These are phyloP conservation scores for Xenopus borealis DNA, from an alignment of 2,113 vertebrate species.

Conservation along the genomic window DNA sequence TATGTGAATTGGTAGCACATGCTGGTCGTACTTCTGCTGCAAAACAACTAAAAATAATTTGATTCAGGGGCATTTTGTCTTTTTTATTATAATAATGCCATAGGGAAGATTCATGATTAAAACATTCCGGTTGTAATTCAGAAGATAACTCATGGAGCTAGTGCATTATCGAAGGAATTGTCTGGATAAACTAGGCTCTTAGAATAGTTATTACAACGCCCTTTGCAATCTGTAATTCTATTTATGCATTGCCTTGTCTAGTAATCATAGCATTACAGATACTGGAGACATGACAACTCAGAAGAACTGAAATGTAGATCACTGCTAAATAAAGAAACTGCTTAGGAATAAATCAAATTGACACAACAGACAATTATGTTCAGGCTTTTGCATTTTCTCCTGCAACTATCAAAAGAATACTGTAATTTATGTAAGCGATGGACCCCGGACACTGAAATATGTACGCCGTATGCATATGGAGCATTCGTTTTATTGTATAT, in stretches of 20 bases:
- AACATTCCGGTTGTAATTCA: constrained; percentile 52
- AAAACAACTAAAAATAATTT: constrained; percentile 53
- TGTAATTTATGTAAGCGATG: constrained; percentile 19
- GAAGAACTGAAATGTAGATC: constrained; percentile 52
- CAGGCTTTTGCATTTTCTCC: background rate
- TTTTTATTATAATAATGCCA: constrained; percentile 66
- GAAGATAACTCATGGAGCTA: constrained; percentile 63
- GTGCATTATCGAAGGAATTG: constrained; percentile 55
- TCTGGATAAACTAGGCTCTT: constrained; percentile 60
- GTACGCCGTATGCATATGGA: constrained; percentile 27
- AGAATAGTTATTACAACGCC: constrained; percentile 60
- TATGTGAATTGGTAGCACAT: constrained; percentile 28
- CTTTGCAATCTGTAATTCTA: constrained; percentile 65
- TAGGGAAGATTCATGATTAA: constrained; percentile 53
- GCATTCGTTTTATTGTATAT: constrained; percentile 50
- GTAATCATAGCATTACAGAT: constrained; percentile 66
- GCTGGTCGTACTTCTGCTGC: constrained; percentile 22
- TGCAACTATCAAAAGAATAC: background rate
- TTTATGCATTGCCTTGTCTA: constrained; percentile 54
- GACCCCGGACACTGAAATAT: constrained; percentile 26
- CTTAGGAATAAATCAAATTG: constrained; percentile 47
- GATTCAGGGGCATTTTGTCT: constrained; percentile 53
- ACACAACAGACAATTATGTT: background rate
- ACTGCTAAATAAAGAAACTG: constrained; percentile 52
- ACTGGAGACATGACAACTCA: constrained; percentile 56